Base-by-base conservation (phyloP, 2,888 invertebrate species). In the Sarcophaga rosellei region DNA sequence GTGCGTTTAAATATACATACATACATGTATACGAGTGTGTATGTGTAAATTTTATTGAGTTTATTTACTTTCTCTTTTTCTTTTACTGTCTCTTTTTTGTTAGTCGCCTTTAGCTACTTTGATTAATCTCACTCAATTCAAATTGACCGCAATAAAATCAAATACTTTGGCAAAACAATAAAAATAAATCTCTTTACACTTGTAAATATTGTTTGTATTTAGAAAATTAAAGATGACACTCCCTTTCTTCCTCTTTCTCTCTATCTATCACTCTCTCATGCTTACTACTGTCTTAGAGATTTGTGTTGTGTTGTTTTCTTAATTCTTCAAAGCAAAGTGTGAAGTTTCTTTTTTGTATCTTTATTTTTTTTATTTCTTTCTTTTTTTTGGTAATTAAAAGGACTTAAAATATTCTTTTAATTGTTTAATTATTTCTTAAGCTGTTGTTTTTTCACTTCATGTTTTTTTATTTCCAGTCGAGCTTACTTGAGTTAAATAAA, bases 321-420 rank as follows among this genome's bases (percentile, higher is more conserved):
- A 35, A 35, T 35, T 6, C 35, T 35, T 25, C 4, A 25, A 25
- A 25, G 25, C 62, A 57, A 6, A 57, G 23, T 23, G 75, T 62
- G 17, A 69, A 63, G n/a, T n/a, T n/a, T n/a, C 5, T 75, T 47
- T 75, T 44, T 10, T 63, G 2, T 1, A 6, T 35, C 35, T 35
- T 35, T 6, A 35, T 35, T 35, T 35, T 2, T 8, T 35, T 35
- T 35, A 6, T 0, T 35, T 35, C 6, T 35, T 35, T 1, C 10
- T 35, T 35, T 35, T 8, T 21, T 20, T 53, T 69, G 61, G 61
- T 47, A 74, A 74, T 74, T 74, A 47, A 62, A 23, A 10, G 23
- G 17, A 11, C 21, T 74, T 61, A 73, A 66, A 45, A 72, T n/a
- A 57, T 57, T 57, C 17, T 57, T 57, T 57, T 57, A 57, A 61